Percentiles rank a stretch among this genome's conserved stretches.
phyloP scores from a whole-genome alignment of 2,113 vertebrate genomes.

The Pitta sordida region DNA sequence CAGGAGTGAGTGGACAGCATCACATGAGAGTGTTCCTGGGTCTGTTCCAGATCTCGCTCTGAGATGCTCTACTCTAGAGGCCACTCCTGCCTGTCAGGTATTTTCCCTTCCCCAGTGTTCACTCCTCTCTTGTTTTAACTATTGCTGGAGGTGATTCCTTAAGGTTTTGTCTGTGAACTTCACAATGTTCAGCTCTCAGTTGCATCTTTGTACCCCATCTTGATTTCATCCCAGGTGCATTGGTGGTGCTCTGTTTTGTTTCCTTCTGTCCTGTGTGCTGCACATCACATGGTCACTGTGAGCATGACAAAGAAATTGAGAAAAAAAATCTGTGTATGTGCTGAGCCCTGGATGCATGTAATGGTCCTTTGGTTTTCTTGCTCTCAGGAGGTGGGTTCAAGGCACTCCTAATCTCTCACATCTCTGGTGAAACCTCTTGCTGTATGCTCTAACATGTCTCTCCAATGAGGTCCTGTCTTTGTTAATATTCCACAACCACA shows the following conservation, averaged over 20 bases:
- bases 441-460: no score
- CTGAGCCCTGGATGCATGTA: background rate
- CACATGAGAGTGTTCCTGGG: background rate
- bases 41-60: background rate
- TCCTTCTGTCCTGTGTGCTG: background rate
- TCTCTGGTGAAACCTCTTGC: no score
- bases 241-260: background rate
- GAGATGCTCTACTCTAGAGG: background rate
- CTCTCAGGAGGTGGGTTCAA: background rate
- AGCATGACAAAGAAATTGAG: background rate
- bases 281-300: accelerated
- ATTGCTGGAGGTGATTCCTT: background rate
- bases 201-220: background rate
- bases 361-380: background rate
- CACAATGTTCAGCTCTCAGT: background rate
- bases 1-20: background rate
- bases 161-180: background rate
- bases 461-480: no score
- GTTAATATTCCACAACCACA: no score
- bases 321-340: accelerated
- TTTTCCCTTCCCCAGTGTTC: background rate
- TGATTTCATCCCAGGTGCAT: background rate
- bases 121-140: background rate
- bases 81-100: background rate
- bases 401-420: background rate